Evolutionary conservation across 1,140 invertebrate species (phyloP).

Genomic region (Nasonia vitripennis): DNA sequence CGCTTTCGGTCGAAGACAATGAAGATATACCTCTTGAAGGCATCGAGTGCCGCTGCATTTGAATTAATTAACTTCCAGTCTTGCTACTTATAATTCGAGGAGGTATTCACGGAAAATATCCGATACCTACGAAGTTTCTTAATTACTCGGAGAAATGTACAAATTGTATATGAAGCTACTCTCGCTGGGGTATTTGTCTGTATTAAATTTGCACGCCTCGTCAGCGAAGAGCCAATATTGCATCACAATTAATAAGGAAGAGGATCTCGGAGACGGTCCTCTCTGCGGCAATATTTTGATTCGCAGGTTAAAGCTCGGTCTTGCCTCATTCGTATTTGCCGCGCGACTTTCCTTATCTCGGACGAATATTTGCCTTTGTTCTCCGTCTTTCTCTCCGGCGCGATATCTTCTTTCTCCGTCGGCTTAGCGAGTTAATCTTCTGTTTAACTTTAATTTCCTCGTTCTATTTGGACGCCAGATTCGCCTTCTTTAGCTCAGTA

Average conservation of each 20-base stretch:
- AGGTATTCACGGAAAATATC: no score
- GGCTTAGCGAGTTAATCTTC: constrained; percentile 37
- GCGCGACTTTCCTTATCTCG: background rate
- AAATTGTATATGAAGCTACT: background rate
- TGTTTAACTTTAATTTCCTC: constrained; percentile 46
- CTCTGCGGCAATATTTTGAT: background rate
- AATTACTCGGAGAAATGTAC: background rate
- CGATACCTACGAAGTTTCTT: no score
- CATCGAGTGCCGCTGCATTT: background rate
- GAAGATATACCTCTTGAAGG: no score
- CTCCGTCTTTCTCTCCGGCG: background rate
- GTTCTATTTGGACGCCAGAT: constrained; percentile 17
- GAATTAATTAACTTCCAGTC: background rate
- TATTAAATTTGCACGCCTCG: background rate
- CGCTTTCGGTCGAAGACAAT: background rate
- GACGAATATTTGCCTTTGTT: constrained; percentile 22
- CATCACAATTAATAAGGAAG: background rate
- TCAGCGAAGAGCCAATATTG: background rate
- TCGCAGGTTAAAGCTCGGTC: background rate
- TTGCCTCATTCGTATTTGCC: background rate
- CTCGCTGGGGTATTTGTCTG: background rate
- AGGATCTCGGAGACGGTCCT: background rate
- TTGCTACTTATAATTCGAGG: no score
- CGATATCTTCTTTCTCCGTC: background rate
- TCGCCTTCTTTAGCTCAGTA: background rate